Base-by-base conservation (phyloP, 2,113 vertebrate genomes). In the Scolopax mira region DNA sequence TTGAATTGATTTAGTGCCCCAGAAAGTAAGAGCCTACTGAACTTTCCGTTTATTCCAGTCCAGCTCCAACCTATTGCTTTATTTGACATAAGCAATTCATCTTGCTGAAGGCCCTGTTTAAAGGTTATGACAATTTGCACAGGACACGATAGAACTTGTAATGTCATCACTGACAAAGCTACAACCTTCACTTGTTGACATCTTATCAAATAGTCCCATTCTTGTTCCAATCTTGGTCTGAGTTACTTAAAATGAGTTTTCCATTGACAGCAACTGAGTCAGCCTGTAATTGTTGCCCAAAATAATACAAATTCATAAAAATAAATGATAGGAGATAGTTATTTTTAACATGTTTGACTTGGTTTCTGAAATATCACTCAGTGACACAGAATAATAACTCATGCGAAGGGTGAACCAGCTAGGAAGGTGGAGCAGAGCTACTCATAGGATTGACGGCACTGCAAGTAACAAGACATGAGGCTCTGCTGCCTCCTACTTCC, bases 241-340 rank as follows among this genome's bases (percentile, higher is more conserved):
- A 93, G 30, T 90, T 93, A 93, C 82, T 96, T 78, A 55, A 93
- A 95, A 80, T 80, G 82, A 91, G 75, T 85, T 95, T 91, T 39
- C 46, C 42, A 48, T 67, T 80, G 67, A 55, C 85, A 85, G 37
- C 2, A 15, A 79, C 70, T 92, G 81, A 95, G 54, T 94, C 90
- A 94, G 73, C 28, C 89, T 60, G 79, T 88, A 94, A 89, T 81
- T 93, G 69, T 79, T 77, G 82, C 94, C 91, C 35, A 88, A 94
- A 96, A 95, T 90, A 93, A 95, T 96, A 91, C 11, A 96, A 91
- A 95, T 83, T 90, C 75, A 78, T 94, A 85, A 89, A 88, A 96
- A 92, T 79, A 96, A 94, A 86, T 71, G 18, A 73, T 84, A 82
- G n/a, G 39, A 88, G 60, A 78, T 74, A 51, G 82, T 67, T 95